Base-by-base conservation (phyloP, 2,113 vertebrate species). In the Chamaea fasciata region DNA sequence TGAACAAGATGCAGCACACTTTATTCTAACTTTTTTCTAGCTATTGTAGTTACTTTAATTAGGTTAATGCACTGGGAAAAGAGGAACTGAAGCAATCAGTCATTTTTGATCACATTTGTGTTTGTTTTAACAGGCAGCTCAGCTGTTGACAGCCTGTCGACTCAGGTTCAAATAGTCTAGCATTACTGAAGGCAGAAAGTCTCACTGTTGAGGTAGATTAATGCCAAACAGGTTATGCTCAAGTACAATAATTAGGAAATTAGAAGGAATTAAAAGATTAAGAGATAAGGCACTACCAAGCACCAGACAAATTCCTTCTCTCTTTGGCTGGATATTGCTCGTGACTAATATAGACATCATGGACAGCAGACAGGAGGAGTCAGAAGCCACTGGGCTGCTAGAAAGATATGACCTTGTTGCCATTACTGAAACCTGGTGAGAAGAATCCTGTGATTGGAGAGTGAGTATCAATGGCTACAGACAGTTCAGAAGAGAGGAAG, bases 401-500 rank as follows among this genome's bases (percentile, higher is more conserved):
- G 15, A 64, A 65, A 37, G 15, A 19, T 23, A 28, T 3, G 12
- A 57, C 9, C 17, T 37, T 71, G 30, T 24, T 53, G 63, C 10
- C 19, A 20, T 39, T 33, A n/a, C 30, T 55, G 41, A 55, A 47
- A n/a, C 41, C 21, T 14, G 24, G 13, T 41, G 84, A 59, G 41
- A 73, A 31, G 6, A 65, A 57, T 37, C 27, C 26, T 31, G 15
- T 42, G 27, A 19, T 4, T 44, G 31, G 44, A 65, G 18, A 4
- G 27, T 80, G 31, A 13, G 31, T 57, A 6, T 35, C 1, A 0
- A 50, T 5, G 2, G 35, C 49, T 57, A 33, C 22, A 31, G 15
- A 33, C 11, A 44, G 28, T 20, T 74, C 44, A 74, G 33, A 65
- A 47, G 15, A 44, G 27, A 44, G 22, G 35, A 73, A 15, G 17